Conservation (phyloP, 1,140 invertebrate species). For the Hypsibius dujardini region DNA sequence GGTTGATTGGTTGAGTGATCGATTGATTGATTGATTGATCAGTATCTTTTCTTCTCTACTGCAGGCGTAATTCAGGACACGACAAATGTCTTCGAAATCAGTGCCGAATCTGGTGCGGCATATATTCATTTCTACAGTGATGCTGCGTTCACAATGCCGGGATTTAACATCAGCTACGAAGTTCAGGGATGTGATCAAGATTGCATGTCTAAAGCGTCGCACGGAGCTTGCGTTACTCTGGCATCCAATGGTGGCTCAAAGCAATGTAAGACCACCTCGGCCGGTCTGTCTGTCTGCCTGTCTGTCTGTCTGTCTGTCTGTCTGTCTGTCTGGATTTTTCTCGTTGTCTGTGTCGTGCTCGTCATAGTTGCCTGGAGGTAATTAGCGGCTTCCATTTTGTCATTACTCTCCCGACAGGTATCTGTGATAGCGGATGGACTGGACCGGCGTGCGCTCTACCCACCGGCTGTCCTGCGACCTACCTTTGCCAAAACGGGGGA, state of each 20-base stretch:
- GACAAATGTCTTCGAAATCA: not conserved
- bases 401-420: not conserved
- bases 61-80: not conserved
- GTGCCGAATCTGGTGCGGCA: slow-evolving; percentile 36
- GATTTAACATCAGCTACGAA: slow-evolving; percentile 73
- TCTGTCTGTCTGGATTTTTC: too few relatives aligned
- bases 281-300: too few relatives aligned
- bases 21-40: too few relatives aligned
- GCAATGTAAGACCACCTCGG: slow-evolving; percentile 38
- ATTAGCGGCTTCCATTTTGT: too few relatives aligned
- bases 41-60: not conserved
- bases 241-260: slow-evolving; percentile 39
- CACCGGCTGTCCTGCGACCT: not conserved
- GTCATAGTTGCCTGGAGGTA: too few relatives aligned
- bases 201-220: slow-evolving; percentile 26
- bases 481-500: slow-evolving; percentile 7
- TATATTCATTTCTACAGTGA: slow-evolving; percentile 91
- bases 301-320: too few relatives aligned
- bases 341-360: too few relatives aligned
- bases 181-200: slow-evolving; percentile 23
- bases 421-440: not conserved
- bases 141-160: slow-evolving; percentile 89
- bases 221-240: slow-evolving; percentile 46
- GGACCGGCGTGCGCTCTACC: not conserved
- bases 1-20: too few relatives aligned